Base-by-base conservation (phyloP, 2,113 vertebrate genomes). In the Silurus asotus region DNA sequence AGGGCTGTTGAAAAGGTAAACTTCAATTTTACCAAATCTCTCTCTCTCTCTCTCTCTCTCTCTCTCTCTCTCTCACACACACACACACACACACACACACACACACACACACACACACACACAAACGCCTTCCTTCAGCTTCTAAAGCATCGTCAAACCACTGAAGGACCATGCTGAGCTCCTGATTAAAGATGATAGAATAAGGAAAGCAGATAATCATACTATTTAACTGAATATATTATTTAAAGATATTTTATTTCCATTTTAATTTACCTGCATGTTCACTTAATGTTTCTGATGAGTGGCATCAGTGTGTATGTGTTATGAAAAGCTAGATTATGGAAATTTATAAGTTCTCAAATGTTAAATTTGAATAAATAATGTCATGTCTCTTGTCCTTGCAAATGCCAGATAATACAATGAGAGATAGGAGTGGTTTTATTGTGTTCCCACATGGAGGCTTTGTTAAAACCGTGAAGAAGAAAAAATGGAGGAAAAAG, bases 11-110 rank as follows among this genome's bases (percentile, higher is more conserved):
- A 80, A 67, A 23, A 85, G 89, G 79, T 80, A 70, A 90, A 87
- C 83, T 84, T 88, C 59, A 90, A 61, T 79, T 87, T 83, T 85
- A 86, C 75, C 77, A 88, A 89, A 91, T 89, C 88, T 92, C 85
- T 58, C 69, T 48, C 69, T 58, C 69, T 45, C 82, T 58, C 13
- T 56, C 84, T 45, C 28, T 13, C 28, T 6, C 28, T 25, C 65
- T 8, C 55, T 17, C 76, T 4, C 78, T 37, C 59, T 23, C 74
- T 78, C 48, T 23, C 45, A 11, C 83, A 20, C 74, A 51, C 59
- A 64, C 59, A n/a, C 37, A 25, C 37, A 84, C 15, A 77, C 6
- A 8, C 28, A 37, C 28, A n/a, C 1, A 6, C 28, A n/a, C 1
- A 6, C 74, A 84, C 48, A 37, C 45, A 11, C 83, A 20, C 74